These are phyloP conservation scores for Pelecanoides urinatrix DNA, from an alignment of 2,113 vertebrate species.

Conservation along the genomic window DNA sequence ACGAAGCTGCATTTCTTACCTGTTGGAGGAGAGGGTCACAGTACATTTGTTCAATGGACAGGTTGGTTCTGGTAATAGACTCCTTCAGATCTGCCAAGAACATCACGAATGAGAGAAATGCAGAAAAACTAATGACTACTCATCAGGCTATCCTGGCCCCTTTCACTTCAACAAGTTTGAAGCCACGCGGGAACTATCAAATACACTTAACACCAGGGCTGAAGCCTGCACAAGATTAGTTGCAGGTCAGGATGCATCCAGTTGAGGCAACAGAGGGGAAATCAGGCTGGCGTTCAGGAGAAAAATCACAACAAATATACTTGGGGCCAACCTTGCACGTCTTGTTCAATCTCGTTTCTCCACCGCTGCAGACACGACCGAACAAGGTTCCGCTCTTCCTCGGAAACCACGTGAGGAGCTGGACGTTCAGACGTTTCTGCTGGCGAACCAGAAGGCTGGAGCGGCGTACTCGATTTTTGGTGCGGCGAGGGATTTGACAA, in stretches of 20 bases:
- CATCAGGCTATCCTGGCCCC: not conserved
- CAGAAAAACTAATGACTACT: not conserved
- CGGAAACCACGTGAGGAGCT: conserved; percentile 75
- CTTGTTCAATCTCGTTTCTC: conserved; percentile 88
- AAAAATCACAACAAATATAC: not conserved
- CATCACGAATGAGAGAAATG: not conserved
- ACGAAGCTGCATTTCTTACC: conserved; percentile 65
- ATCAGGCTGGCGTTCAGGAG: not conserved
- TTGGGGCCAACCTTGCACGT: conserved; percentile 80
- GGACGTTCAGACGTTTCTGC: conserved; percentile 68
- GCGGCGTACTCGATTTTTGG: conserved; percentile 55
- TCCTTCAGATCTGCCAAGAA: conserved; percentile 84
- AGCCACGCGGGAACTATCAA: not conserved
- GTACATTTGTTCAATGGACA: conserved; percentile 86
- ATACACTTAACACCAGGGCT: not conserved
- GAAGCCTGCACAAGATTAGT: not conserved
- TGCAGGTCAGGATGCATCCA: not conserved
- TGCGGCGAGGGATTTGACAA: conserved; percentile 14
- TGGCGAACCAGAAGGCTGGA: conserved; percentile 62
- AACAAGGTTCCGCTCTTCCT: conserved; percentile 86
- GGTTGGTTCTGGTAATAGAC: conserved; percentile 77
- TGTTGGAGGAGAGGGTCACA: conserved; percentile 86
- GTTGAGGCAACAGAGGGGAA: not conserved
- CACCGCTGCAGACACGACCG: conserved; percentile 89
- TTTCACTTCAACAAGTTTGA: not conserved